phyloP scores from a whole-genome alignment of 2,888 invertebrate species.

The Meta bourneti region DNA sequence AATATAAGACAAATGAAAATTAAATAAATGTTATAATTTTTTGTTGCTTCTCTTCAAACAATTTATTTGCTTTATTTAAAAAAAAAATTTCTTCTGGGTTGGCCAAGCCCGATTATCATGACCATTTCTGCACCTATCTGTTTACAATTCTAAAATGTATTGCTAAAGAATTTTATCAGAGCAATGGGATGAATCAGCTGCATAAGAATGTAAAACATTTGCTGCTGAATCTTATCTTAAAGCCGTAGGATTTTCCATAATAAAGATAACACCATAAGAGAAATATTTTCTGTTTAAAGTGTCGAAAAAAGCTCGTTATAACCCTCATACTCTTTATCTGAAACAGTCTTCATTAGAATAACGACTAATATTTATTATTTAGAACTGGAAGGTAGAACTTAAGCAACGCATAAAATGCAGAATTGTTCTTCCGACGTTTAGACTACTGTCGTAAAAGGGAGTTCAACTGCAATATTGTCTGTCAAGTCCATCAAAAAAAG shows the following conservation, averaged over 20 bases:
- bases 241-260: background rate
- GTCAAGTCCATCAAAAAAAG: slow-evolving; percentile 45
- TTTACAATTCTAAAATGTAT: too few species aligned
- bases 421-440: background rate
- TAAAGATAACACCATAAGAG: background rate
- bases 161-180: too few species aligned
- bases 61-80: too few species aligned
- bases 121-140: too few species aligned
- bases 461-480: slow-evolving; percentile 17
- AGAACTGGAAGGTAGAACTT: background rate
- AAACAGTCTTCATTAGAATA: background rate
- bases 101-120: too few species aligned
- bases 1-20: too few species aligned
- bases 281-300: background rate
- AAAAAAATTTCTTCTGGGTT: too few species aligned
- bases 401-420: background rate
- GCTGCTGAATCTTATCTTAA: too few species aligned
- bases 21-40: too few species aligned
- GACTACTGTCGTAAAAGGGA: background rate
- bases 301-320: background rate
- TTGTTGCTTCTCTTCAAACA: too few species aligned
- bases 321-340: background rate
- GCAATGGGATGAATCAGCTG: too few species aligned
- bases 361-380: slow-evolving; percentile 1
- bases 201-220: too few species aligned